Conservation (phyloP, 2,797 vertebrate species). For the Lepilemur septentrionalis region DNA sequence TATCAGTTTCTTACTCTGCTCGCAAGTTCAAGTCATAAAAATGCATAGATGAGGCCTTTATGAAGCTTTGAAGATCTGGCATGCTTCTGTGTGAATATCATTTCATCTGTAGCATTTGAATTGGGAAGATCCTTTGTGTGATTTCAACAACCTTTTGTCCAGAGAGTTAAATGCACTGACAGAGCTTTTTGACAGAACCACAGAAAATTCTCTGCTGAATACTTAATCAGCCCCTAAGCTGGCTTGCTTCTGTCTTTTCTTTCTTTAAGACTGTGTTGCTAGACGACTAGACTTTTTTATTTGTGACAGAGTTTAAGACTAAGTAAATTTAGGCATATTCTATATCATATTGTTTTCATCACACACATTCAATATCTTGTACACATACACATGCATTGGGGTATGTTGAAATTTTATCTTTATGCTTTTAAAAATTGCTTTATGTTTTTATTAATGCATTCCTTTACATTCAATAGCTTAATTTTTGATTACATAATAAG, state of each 20-base stretch:
- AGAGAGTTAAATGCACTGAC: constrained; percentile 63
- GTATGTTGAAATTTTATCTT: constrained; percentile 2
- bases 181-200: constrained; percentile 67
- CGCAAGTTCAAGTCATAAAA: constrained; percentile 50
- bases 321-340: not conserved
- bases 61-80: constrained; percentile 50
- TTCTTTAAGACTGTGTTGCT: constrained; percentile 40
- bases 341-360: not conserved
- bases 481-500: not conserved
- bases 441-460: not conserved
- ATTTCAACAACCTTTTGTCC: constrained; percentile 75
- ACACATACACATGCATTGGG: not conserved
- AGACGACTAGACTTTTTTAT: not conserved
- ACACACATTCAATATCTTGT: not conserved
- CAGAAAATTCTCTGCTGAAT: constrained; percentile 72
- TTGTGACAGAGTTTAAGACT: constrained; percentile 45
- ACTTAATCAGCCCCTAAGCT: constrained; percentile 62
- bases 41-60: constrained; percentile 36
- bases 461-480: not conserved
- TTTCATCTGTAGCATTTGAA: constrained; percentile 70
- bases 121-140: constrained; percentile 68
- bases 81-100: constrained; percentile 63
- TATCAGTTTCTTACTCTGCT: constrained; percentile 37
- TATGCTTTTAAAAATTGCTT: not conserved
- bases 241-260: constrained; percentile 53